phyloP scores from a whole-genome alignment of 1,140 invertebrate species.

The honey bee (Apis mellifera) region Amel_HAv3.1 CM009931.2:27733501-27734000 shows the following conservation, averaged over 20 bases:
- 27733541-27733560: not conserved
- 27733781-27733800: constrained; percentile 94
- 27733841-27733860: constrained; percentile 84
- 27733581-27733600: no score
- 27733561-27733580: not conserved
- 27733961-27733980: constrained; percentile 91
- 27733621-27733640: not conserved
- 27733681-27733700: not conserved
- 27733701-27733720: not conserved
- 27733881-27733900: constrained; percentile 65
- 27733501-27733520: constrained; percentile 5
- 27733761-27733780: constrained; percentile 96
- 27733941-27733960: constrained; percentile 84
- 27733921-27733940: constrained; percentile 77
- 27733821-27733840: constrained; percentile 89
- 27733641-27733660: not conserved
- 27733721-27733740: constrained; percentile 81
- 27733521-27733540: not conserved
- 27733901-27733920: constrained; percentile 82
- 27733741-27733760: constrained; percentile 88
- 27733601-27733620: not conserved
- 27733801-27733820: constrained; percentile 91
- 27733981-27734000: constrained; percentile 91
- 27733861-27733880: constrained; percentile 67
- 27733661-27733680: not conserved